Evolutionary conservation across 2,888 invertebrate species (phyloP), one percentile per base, ranked within the genome.

Genomic region (Cephus rjabovi): DNA sequence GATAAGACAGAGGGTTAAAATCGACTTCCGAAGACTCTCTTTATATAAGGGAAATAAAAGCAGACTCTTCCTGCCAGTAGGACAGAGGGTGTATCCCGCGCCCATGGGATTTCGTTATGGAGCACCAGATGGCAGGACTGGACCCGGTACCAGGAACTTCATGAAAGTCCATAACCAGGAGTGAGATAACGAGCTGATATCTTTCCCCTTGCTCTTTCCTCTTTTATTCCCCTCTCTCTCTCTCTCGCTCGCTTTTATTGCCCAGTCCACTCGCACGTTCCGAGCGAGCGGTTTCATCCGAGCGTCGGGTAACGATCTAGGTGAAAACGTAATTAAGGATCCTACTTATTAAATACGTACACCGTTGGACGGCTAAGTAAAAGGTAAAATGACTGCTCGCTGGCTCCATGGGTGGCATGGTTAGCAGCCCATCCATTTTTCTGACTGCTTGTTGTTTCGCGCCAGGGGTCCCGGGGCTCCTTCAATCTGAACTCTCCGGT

Each of bases 341-440:
- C 79, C 56, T 74, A 79, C 79, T 83, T 85, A 85, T 85, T 85
- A 85, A 85, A 85, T 78, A 78, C 85, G 82, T 31, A n/a, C 30
- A 75, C 34, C 56, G 69, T 71, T 30, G 71, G 34, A 69, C 15
- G 34, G 76, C 35, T 37, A 82, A 82, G 84, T 85, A 83, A 86
- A 82, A 84, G 85, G 83, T 84, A 84, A 87, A 88, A 87, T 88
- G 87, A 88, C 85, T 86, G 87, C 83, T 84, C 81, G 81, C 83
- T 76, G 82, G 82, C 91, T 85, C 91, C 90, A 89, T 91, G 91
- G 91, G 90, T 90, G 91, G 91, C 88, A 87, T 88, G 88, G 87
- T 91, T 91, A 91, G 90, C 91, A 90, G 91, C 90, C 90, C 89
- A 91, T 91, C 90, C 88, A 91, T 91, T 91, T 91, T 91, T 91